Conservation (phyloP, 2,888 invertebrate species). For the Apodemia duryi region DNA sequence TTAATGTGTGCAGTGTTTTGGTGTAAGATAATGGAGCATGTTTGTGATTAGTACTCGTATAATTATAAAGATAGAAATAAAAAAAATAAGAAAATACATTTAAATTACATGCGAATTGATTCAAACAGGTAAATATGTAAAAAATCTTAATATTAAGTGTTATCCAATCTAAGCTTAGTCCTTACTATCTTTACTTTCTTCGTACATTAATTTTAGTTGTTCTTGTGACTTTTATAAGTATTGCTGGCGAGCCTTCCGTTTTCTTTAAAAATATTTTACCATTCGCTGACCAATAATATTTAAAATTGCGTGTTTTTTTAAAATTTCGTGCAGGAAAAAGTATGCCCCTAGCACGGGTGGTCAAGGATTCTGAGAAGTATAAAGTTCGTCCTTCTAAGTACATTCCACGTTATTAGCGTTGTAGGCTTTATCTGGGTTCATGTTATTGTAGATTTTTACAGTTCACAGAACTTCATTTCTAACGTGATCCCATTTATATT, state of each 20-base stretch:
- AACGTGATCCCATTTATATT: neutral
- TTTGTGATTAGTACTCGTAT: neutral
- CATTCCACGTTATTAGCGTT: neutral
- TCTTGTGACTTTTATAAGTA: neutral
- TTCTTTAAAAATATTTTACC: constrained; percentile 5
- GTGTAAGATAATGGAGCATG: neutral
- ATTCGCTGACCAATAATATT: neutral
- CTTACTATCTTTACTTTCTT: neutral
- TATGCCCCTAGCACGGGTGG: neutral
- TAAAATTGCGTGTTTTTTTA: neutral
- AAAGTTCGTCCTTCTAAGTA: neutral
- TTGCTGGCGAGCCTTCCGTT: neutral
- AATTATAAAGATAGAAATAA: neutral
- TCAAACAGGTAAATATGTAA: neutral
- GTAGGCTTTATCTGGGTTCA: neutral
- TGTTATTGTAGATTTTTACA: neutral
- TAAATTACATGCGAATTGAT: neutral
- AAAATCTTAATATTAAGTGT: neutral
- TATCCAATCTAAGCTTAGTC: neutral
- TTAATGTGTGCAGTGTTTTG: neutral
- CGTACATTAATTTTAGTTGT: neutral
- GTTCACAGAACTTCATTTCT: neutral
- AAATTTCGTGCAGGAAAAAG: neutral
- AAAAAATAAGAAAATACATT: neutral
- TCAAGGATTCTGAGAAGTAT: neutral